These are phyloP conservation scores for Leptoclinus maculatus DNA, from an alignment of 2,797 vertebrate species.

Conservation along the genomic window DNA sequence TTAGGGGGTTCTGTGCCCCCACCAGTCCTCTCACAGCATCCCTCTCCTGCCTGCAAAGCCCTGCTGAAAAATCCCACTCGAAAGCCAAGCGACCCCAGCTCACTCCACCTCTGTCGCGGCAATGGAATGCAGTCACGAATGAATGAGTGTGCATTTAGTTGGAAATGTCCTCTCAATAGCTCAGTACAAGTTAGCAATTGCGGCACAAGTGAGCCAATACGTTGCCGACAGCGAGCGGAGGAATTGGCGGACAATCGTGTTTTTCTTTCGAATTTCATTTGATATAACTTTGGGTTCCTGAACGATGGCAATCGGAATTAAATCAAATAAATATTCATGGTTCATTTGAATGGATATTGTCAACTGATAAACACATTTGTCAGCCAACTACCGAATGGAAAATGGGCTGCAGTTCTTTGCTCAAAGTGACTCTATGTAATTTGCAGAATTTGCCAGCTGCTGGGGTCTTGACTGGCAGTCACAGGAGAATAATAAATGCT, in stretches of 20 bases:
- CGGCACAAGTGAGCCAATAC: constrained; percentile 26
- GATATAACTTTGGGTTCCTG: constrained; percentile 11
- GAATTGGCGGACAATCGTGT: neutral
- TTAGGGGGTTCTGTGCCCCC: constrained; percentile 70
- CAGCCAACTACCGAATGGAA: neutral
- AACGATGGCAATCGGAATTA: constrained; percentile 1
- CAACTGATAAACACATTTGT: constrained; percentile 2
- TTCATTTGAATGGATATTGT: constrained; percentile 1
- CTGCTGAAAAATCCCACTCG: constrained; percentile 60
- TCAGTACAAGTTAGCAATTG: constrained; percentile 45
- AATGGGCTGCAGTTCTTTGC: neutral
- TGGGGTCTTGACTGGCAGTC: neutral
- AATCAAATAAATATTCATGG: neutral
- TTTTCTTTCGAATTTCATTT: constrained; percentile 39
- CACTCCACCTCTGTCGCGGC: constrained; percentile 46
- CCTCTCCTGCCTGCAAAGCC: constrained; percentile 57
- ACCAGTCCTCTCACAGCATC: constrained; percentile 63
- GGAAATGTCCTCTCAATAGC: constrained; percentile 51
- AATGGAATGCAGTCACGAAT: constrained; percentile 50
- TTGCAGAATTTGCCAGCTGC: neutral
- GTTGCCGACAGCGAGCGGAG: constrained; percentile 9
- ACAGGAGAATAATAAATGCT: neutral
- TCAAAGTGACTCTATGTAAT: neutral
- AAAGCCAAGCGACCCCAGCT: constrained; percentile 50
- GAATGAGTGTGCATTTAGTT: constrained; percentile 56